Percentiles rank a stretch among this genome's conserved stretches.
These are phyloP conservation scores for Mactra quadrangularis DNA, from an alignment of 1,140 invertebrate species.

Conservation along the genomic window DNA sequence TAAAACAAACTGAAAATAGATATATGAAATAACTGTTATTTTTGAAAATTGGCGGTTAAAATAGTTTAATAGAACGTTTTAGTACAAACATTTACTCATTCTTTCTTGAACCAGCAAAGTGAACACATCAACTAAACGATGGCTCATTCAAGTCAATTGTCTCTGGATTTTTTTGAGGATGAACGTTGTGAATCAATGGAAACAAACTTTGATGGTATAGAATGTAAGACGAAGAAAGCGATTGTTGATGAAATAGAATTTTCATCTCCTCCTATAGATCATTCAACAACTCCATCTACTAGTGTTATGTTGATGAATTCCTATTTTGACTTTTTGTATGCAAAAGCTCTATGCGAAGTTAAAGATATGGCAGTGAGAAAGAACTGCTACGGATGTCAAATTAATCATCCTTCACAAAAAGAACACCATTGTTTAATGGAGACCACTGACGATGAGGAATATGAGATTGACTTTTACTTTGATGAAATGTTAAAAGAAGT, in stretches of 20 bases:
- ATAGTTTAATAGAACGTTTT: too few relatives aligned
- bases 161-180: not conserved
- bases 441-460: conserved; percentile 14
- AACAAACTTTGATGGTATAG: conserved; percentile 26
- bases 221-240: too few relatives aligned
- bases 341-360: conserved; percentile 22
- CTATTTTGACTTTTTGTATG: conserved; percentile 46
- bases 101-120: not conserved
- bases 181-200: not conserved
- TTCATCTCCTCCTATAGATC: not conserved
- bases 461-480: conserved; percentile 35
- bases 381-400: conserved; percentile 37
- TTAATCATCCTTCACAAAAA: conserved; percentile 37
- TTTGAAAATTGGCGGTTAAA: not conserved
- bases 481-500: conserved; percentile 41
- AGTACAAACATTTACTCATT: not conserved
- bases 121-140: not conserved
- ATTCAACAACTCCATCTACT: not conserved
- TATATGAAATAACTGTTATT: conserved; percentile 18
- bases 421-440: conserved; percentile 36
- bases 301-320: conserved; percentile 33
- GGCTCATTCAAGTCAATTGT: not conserved
- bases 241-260: not conserved
- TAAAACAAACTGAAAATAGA: too few relatives aligned
- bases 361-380: conserved; percentile 20